These are phyloP conservation scores for Drosophila guanche DNA, from an alignment of 1,140 invertebrate genomes.

Conservation along the genomic window DNA sequence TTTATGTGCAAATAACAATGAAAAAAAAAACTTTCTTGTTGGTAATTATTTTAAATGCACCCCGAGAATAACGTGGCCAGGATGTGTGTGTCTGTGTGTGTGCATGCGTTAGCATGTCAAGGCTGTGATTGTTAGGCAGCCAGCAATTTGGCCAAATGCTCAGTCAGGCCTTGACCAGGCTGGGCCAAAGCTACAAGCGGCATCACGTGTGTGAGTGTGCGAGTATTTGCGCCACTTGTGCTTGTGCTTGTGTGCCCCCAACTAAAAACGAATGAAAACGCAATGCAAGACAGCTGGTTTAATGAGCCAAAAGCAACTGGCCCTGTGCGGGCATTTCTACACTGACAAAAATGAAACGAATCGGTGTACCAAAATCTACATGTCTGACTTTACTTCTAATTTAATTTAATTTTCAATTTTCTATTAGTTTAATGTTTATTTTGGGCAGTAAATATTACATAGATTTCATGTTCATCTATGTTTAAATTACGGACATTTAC, in stretches of 20 bases:
- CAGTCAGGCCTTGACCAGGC: constrained; percentile 65
- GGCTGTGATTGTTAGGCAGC: constrained; percentile 41
- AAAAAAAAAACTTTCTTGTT: constrained; percentile 19
- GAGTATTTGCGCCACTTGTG: neutral
- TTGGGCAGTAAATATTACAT: too few species aligned
- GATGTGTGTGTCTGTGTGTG: neutral
- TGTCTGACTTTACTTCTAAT: too few species aligned
- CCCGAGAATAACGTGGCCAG: constrained; percentile 15
- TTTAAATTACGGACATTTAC: too few species aligned
- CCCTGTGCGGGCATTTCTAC: constrained; percentile 30
- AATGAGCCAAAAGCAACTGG: constrained; percentile 59
- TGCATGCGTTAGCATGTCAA: constrained; percentile 50
- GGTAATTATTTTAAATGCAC: constrained; percentile 71
- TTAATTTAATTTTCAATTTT: too few species aligned
- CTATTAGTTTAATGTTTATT: too few species aligned
- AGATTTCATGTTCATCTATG: neutral
- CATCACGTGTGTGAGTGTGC: constrained; percentile 35
- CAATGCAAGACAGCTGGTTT: constrained; percentile 49
- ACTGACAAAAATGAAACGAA: neutral
- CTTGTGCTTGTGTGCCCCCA: constrained; percentile 15
- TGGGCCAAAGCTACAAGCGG: constrained; percentile 61
- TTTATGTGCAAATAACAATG: constrained; percentile 48
- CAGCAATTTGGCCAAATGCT: constrained; percentile 33
- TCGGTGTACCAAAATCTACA: too few species aligned
- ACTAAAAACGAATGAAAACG: constrained; percentile 39